These are phyloP conservation scores for Gambusia yucatana DNA, from an alignment of 2,797 vertebrate genomes.

Conservation along the genomic window DNA sequence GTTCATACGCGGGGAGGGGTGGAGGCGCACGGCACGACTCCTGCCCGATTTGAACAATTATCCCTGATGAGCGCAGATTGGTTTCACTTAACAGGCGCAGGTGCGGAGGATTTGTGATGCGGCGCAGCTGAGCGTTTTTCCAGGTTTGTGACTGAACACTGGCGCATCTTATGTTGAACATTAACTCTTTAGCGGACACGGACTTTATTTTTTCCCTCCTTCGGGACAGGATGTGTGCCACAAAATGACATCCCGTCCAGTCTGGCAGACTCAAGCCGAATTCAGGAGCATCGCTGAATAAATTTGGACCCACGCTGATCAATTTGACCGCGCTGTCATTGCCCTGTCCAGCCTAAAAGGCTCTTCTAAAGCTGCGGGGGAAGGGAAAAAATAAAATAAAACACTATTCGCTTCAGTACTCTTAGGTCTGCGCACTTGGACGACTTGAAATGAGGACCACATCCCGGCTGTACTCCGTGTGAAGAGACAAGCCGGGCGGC, in stretches of 20 bases:
- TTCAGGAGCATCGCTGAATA: constrained; percentile 48
- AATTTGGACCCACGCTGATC: constrained; percentile 47
- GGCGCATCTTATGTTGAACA: constrained; percentile 60
- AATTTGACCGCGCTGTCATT: constrained; percentile 72
- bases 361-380: constrained; percentile 16
- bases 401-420: constrained; percentile 41
- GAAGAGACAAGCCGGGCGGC: constrained; percentile 49
- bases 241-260: constrained; percentile 40
- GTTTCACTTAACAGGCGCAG: constrained; percentile 70
- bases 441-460: constrained; percentile 71
- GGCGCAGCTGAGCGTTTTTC: constrained; percentile 50
- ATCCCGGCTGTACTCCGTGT: constrained; percentile 56
- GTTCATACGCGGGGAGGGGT: constrained; percentile 59
- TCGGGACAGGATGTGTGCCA: constrained; percentile 52
- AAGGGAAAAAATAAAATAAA: neutral
- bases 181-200: constrained; percentile 25
- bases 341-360: constrained; percentile 32
- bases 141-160: constrained; percentile 41
- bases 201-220: neutral
- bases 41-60: constrained; percentile 69
- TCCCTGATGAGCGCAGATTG: constrained; percentile 74
- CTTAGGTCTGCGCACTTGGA: constrained; percentile 46
- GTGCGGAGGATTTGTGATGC: constrained; percentile 53
- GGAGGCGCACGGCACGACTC: constrained; percentile 47
- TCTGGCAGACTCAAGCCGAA: constrained; percentile 16